Percentiles rank a stretch among this genome's conserved stretches.
Evolutionary conservation across 2,888 invertebrate genomes (phyloP).

Genomic region (Rhorus exstirpatorius): DNA sequence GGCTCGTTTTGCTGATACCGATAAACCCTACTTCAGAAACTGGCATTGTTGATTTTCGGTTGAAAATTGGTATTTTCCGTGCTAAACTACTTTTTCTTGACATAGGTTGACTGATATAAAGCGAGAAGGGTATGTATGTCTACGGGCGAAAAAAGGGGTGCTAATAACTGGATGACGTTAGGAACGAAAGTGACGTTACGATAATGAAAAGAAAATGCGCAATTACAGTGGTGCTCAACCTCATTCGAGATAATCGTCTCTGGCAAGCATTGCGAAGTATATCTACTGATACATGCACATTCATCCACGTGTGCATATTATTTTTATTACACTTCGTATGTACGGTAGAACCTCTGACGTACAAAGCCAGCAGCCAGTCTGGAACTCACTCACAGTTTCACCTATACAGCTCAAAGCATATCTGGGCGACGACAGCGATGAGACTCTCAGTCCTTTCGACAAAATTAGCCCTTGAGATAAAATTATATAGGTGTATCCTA

Average conservation of each 20-base stretch:
- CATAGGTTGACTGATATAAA: too few relatives aligned
- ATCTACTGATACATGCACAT: conserved; percentile 3
- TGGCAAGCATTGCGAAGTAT: conserved; percentile 3
- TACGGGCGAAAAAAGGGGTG: background rate
- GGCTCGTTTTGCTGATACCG: too few relatives aligned
- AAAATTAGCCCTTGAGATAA: conserved; percentile 64
- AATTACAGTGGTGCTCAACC: conserved; percentile 63
- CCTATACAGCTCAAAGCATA: conserved; percentile 26
- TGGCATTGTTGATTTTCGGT: too few relatives aligned
- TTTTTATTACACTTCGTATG: conserved; percentile 26
- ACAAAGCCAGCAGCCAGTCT: conserved; percentile 18
- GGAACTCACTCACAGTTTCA: conserved; percentile 40
- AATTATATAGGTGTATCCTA: too few relatives aligned
- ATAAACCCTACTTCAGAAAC: too few relatives aligned
- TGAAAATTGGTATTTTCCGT: too few relatives aligned
- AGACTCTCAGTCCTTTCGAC: conserved; percentile 46
- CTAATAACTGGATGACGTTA: background rate
- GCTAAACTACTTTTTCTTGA: too few relatives aligned
- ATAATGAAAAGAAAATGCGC: conserved; percentile 67
- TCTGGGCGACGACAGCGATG: conserved; percentile 19
- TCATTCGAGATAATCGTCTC: conserved; percentile 48
- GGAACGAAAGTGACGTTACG: conserved; percentile 50
- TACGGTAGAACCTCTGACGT: too few relatives aligned
- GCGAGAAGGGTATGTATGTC: background rate
- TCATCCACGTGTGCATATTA: background rate